phyloP scores from a whole-genome alignment of 1,140 invertebrate genomes.

The Bombus huntii region DNA sequence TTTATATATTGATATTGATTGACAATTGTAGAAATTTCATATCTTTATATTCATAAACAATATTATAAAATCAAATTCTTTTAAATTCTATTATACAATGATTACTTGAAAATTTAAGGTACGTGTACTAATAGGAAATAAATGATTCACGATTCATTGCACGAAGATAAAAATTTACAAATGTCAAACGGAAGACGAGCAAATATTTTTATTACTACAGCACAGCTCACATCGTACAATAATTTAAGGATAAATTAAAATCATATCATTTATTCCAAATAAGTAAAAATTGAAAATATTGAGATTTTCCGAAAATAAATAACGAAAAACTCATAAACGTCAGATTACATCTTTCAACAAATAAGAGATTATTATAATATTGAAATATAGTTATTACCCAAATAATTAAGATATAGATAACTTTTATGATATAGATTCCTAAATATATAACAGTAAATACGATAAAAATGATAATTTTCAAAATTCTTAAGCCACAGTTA shows the following conservation, averaged over 20 bases:
- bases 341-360: neutral
- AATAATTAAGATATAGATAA: neutral
- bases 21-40: neutral
- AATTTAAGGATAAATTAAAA: neutral
- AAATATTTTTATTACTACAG: neutral
- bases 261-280: too few relatives aligned
- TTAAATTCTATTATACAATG: neutral
- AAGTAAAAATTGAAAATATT: neutral
- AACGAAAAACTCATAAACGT: neutral
- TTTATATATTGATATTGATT: neutral
- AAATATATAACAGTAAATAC: neutral
- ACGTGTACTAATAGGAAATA: neutral
- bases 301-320: neutral
- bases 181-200: neutral
- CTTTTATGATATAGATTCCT: neutral
- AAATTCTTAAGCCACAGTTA: neutral
- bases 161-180: conserved; percentile 10
- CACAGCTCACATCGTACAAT: neutral
- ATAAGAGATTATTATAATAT: neutral
- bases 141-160: neutral
- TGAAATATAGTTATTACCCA: neutral
- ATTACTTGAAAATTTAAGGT: neutral
- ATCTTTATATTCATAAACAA: neutral
- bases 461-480: neutral
- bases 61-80: neutral